Evolutionary conservation across 37 sponge, comb jelly and placozoan species (phyloP), one percentile per base, ranked within the genome.

Genomic region (Cladorhizidae sp.): DNA sequence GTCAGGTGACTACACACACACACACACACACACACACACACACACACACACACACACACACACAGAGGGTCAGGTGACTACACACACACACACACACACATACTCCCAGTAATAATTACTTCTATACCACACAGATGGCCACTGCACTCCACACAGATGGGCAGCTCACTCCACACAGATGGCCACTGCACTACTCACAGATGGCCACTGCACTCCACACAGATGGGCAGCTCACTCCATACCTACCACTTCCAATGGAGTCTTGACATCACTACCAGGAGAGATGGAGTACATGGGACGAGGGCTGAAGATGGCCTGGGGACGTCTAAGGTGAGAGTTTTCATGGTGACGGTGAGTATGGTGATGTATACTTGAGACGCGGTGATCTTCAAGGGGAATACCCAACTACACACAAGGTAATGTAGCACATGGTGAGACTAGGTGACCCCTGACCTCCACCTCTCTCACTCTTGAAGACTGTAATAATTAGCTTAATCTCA

Each of bases 11-110:
- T n/a, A n/a, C n/a, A n/a, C n/a, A 67, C 67, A 67, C 6, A 67
- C 67, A 67, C 6, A 67, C 67, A 67, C 15, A 67, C 67, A 67
- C 6, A 67, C 67, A 67, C 6, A 67, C 67, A 67, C 6, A 67
- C 15, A 59, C 15, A 59, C 61, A 59, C 7, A 28, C 61, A 59
- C 15, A 59, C 61, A 28, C 15, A 59, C 61, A 59, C 15, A 59
- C 61, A 59, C 61, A 59, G 15, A 59, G 28, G 12, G n/a, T 17
- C 61, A 59, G 28, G 12, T 18, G 12, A 5, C 15, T 18, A 59
- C 61, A 59, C 61, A 59, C 15, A 59, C 15, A 59, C 61, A 59
- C 15, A 59, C 61, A 59, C 15, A 59, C 28, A 59, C 61, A 59
- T 3, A 59, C 61, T 17, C 61, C 5, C 61, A 59, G 28, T n/a